phyloP scores from a whole-genome alignment of 2,888 invertebrate genomes.

The Seira sanloemensis region DNA sequence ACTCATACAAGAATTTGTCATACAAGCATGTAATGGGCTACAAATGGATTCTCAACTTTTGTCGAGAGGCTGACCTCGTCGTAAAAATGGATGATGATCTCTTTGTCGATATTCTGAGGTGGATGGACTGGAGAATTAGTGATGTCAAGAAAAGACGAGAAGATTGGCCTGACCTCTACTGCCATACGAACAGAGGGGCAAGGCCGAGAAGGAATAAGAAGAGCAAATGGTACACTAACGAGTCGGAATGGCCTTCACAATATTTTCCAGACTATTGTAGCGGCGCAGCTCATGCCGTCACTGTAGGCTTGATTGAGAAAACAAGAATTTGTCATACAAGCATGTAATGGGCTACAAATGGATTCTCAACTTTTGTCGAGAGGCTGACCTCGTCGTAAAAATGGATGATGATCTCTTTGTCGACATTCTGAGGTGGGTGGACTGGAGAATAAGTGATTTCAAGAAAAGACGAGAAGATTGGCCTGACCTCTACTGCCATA shows the following conservation, averaged over 20 bases:
- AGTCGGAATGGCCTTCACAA: conserved; percentile 72
- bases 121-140: conserved; percentile 70
- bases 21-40: conserved; percentile 19
- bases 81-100: conserved; percentile 74
- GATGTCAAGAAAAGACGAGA: conserved; percentile 27
- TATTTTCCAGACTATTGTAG: conserved; percentile 74
- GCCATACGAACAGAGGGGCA: conserved; percentile 72
- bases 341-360: conserved; percentile 74
- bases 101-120: conserved; percentile 73
- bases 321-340: conserved; percentile 81
- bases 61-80: conserved; percentile 71
- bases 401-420: conserved; percentile 74
- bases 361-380: conserved; percentile 72
- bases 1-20: conserved; percentile 14
- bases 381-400: conserved; percentile 73
- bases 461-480: neutral
- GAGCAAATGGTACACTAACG: conserved; percentile 73
- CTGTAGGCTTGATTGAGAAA: conserved; percentile 71
- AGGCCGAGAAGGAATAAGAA: conserved; percentile 61
- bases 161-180: conserved; percentile 59
- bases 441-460: conserved; percentile 68
- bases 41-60: conserved; percentile 63
- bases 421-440: conserved; percentile 72
- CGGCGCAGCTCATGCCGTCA: conserved; percentile 74
- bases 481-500: conserved; percentile 70